A percentile compares a stretch with the other conserved stretches of the same genome.
These are phyloP conservation scores for Ciconia maguari DNA, from an alignment of 2,113 vertebrate species.

Conservation along the genomic window DNA sequence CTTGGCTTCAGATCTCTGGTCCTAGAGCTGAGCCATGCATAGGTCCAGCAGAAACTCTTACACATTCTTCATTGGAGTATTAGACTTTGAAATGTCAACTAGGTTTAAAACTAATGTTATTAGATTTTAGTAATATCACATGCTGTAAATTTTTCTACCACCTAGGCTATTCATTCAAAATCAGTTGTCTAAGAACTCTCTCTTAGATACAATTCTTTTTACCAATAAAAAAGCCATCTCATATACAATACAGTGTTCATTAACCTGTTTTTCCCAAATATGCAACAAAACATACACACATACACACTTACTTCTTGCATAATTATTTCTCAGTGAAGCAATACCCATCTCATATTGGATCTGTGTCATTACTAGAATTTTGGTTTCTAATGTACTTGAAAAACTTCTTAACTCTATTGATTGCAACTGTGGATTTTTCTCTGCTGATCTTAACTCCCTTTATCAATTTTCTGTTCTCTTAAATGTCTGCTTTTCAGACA, in stretches of 20 bases:
- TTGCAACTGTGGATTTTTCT: not conserved
- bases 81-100: not conserved
- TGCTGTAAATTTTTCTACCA: not conserved
- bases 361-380: not conserved
- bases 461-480: not conserved
- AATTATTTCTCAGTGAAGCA: not conserved
- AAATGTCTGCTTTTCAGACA: not conserved
- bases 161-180: not conserved
- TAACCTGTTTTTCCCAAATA: not conserved
- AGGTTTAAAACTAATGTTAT: not conserved
- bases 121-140: not conserved
- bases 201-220: not conserved
- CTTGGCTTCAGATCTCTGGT: not conserved
- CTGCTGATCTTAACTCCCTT: not conserved
- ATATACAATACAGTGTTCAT: not conserved
- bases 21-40: not conserved
- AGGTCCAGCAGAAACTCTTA: not conserved
- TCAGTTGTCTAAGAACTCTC: not conserved
- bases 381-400: not conserved
- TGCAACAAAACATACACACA: not conserved
- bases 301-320: not conserved
- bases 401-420: not conserved
- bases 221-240: not conserved
- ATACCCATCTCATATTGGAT: not conserved
- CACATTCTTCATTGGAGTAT: not conserved